These are phyloP conservation scores for Acronicta alni DNA, from an alignment of 2,888 invertebrate species.

Conservation along the genomic window DNA sequence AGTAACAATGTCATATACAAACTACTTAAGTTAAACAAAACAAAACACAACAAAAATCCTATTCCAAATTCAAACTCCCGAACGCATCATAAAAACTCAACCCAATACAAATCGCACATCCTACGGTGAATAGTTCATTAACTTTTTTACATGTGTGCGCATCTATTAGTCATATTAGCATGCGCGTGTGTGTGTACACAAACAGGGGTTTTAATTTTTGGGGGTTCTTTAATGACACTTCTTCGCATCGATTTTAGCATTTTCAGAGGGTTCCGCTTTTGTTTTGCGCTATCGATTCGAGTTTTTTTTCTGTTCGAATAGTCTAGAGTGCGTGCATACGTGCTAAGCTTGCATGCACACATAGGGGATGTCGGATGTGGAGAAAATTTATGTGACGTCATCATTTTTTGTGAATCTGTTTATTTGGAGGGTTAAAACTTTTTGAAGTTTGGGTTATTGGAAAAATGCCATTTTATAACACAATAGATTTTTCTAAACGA, in stretches of 20 bases:
- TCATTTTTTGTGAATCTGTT: constrained; percentile 39
- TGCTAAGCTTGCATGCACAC: constrained; percentile 65
- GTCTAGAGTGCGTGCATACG: constrained; percentile 74
- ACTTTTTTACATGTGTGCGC: constrained; percentile 64
- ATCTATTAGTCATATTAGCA: constrained; percentile 68
- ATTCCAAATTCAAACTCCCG: constrained; percentile 39
- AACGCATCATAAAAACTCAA: constrained; percentile 48
- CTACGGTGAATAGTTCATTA: constrained; percentile 61
- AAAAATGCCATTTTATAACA: background rate
- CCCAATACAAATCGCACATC: constrained; percentile 57
- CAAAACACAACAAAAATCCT: constrained; percentile 33
- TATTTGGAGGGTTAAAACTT: constrained; percentile 4
- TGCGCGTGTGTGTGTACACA: constrained; percentile 71
- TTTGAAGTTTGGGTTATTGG: constrained; percentile 24
- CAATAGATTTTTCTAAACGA: background rate
- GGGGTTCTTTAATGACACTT: constrained; percentile 89
- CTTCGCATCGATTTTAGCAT: constrained; percentile 87
- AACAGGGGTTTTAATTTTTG: constrained; percentile 86
- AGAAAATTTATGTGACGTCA: constrained; percentile 61
- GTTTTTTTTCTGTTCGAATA: constrained; percentile 73
- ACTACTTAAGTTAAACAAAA: constrained; percentile 16
- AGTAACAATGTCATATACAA: background rate
- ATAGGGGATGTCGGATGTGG: constrained; percentile 56
- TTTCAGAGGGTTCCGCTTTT: constrained; percentile 86
- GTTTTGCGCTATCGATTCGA: constrained; percentile 83